These are phyloP conservation scores for Myotis yumanensis DNA, from an alignment of 2,113 vertebrate species.

Conservation along the genomic window DNA sequence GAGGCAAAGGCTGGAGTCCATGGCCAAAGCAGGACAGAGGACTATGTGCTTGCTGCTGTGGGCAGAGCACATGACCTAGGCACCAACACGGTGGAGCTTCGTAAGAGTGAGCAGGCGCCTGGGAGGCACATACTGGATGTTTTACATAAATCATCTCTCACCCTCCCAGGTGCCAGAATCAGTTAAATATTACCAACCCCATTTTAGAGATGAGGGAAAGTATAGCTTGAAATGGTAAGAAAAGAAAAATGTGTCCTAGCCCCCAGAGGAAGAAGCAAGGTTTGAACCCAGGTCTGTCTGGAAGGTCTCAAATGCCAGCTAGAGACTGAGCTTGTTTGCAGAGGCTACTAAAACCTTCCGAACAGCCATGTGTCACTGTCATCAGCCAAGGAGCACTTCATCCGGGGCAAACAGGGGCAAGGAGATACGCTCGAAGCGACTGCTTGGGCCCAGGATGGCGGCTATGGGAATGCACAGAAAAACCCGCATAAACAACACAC, in stretches of 20 bases:
- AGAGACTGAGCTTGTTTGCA: not conserved
- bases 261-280: not conserved
- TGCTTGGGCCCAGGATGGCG: not conserved
- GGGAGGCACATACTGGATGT: not conserved
- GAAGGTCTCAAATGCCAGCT: not conserved
- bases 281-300: not conserved
- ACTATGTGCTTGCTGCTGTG: not conserved
- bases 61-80: not conserved
- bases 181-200: not conserved
- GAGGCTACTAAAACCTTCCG: not conserved
- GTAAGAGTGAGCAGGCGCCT: accelerated
- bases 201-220: not conserved
- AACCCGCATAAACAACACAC: no score
- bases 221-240: not conserved
- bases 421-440: no score
- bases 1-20: not conserved
- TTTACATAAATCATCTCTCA: not conserved
- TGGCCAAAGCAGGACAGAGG: not conserved
- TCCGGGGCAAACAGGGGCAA: not conserved
- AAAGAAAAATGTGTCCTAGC: not conserved
- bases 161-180: not conserved
- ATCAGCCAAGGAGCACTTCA: not conserved
- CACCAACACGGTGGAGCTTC: accelerated
- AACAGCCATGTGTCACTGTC: not conserved
- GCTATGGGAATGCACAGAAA: not conserved